Conservation (phyloP, 2,797 vertebrate genomes). For the Apogon hyalosoma region DNA sequence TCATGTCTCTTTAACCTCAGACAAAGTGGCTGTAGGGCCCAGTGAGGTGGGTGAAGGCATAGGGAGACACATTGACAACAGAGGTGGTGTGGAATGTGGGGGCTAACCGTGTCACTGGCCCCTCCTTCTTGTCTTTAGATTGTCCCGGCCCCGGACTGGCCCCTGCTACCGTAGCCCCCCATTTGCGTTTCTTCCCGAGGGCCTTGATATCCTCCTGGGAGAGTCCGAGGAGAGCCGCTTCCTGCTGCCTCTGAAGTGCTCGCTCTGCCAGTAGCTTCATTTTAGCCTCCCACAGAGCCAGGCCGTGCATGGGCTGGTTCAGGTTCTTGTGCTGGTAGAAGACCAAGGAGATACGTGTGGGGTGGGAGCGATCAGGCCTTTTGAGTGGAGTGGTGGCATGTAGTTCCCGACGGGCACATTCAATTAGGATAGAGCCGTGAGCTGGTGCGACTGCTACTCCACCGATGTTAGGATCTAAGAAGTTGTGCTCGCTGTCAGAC, state of each 20-base stretch:
- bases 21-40: conserved; percentile 97
- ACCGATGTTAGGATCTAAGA: conserved; percentile 95
- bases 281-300: conserved; percentile 98
- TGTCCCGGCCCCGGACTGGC: conserved; percentile 81
- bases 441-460: conserved; percentile 95
- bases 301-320: conserved; percentile 95
- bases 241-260: conserved; percentile 91
- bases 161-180: conserved; percentile 82
- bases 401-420: conserved; percentile 95
- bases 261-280: conserved; percentile 96
- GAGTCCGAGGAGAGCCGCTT: conserved; percentile 92
- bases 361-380: conserved; percentile 95
- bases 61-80: conserved; percentile 93
- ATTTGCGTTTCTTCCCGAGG: conserved; percentile 96
- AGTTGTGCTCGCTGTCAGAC: conserved; percentile 99
- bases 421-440: conserved; percentile 95
- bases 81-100: conserved; percentile 92
- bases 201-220: conserved; percentile 92
- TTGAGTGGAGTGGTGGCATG: conserved; percentile 97
- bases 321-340: conserved; percentile 99
- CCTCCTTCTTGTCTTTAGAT: conserved; percentile 90
- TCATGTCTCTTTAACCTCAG: conserved; percentile 78
- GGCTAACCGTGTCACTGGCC: conserved; percentile 86
- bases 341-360: conserved; percentile 98
- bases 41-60: conserved; percentile 97